Conservation (phyloP, 2,797 vertebrate genomes). For the Ataeniobius toweri region DNA sequence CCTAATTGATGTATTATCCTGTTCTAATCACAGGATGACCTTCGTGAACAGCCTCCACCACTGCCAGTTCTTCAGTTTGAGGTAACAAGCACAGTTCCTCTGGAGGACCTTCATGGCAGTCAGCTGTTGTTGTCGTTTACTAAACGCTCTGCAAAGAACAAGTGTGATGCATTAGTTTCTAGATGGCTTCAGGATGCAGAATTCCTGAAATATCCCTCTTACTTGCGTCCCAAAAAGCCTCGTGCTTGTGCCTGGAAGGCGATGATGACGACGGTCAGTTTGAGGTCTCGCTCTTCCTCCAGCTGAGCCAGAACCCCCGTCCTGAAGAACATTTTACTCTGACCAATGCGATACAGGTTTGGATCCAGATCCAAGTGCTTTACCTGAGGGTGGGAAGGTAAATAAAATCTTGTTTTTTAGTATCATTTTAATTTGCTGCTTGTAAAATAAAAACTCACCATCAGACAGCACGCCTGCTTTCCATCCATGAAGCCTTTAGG, state of each 20-base stretch:
- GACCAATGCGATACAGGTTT: constrained; percentile 94
- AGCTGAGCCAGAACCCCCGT: constrained; percentile 95
- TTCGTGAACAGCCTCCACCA: constrained; percentile 99
- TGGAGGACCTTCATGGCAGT: constrained; percentile 97
- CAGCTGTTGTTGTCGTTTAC: constrained; percentile 93
- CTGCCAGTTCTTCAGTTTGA: constrained; percentile 97
- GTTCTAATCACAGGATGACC: constrained; percentile 62
- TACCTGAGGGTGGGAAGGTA: constrained; percentile 77
- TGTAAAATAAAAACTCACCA: constrained; percentile 82
- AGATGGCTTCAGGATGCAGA: background rate
- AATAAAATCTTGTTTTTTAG: background rate
- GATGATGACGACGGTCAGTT: constrained; percentile 94
- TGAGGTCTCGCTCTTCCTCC: constrained; percentile 95
- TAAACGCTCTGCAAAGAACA: constrained; percentile 84
- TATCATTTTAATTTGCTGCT: background rate
- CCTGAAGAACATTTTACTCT: constrained; percentile 99
- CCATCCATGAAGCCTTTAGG: constrained; percentile 99
- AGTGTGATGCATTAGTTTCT: background rate
- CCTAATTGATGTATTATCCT: background rate
- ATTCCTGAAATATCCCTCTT: constrained; percentile 41
- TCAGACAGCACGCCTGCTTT: constrained; percentile 93
- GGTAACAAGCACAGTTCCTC: constrained; percentile 95
- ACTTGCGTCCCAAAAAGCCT: constrained; percentile 94
- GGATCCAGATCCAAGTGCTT: constrained; percentile 94
- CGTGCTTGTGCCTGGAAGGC: constrained; percentile 91